phyloP scores from a whole-genome alignment of 2,888 invertebrate genomes.

The Sclerodermus sp. region DNA sequence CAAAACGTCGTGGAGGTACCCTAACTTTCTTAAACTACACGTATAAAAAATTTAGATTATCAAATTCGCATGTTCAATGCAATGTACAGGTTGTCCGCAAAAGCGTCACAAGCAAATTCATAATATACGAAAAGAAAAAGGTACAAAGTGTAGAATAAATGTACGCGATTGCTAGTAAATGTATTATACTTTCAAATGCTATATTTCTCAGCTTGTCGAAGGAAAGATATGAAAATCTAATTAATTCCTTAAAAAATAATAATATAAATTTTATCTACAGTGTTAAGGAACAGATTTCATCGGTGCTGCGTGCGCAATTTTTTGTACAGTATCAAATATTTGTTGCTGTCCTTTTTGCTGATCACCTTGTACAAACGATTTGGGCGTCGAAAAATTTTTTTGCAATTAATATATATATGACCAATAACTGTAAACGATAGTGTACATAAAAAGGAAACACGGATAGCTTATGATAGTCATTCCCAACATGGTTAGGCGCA shows the following conservation, averaged over 20 bases:
- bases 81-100: constrained; percentile 39
- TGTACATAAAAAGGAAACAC: constrained; percentile 11
- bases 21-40: constrained; percentile 25
- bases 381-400: constrained; percentile 32
- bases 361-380: constrained; percentile 37
- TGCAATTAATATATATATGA: constrained; percentile 11
- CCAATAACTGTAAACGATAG: constrained; percentile 10
- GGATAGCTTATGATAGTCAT: too few relatives aligned
- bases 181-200: constrained; percentile 24
- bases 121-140: constrained; percentile 31
- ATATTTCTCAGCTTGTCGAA: constrained; percentile 16
- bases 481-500: too few relatives aligned
- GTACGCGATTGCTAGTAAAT: constrained; percentile 25
- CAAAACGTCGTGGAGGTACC: constrained; percentile 19
- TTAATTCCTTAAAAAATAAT: constrained; percentile 4
- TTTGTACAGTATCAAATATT: constrained; percentile 20
- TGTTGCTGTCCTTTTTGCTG: constrained; percentile 38
- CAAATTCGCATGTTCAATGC: constrained; percentile 28
- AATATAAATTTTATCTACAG: background rate
- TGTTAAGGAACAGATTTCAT: constrained; percentile 7
- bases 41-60: constrained; percentile 30
- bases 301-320: constrained; percentile 6
- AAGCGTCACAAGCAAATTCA: constrained; percentile 38
- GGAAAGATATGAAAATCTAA: constrained; percentile 5
- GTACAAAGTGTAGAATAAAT: constrained; percentile 37